Percentiles rank a stretch among this genome's conserved stretches.
phyloP scores from a whole-genome alignment of 2,888 invertebrate genomes.

The Petrolisthes cinctipes region DNA sequence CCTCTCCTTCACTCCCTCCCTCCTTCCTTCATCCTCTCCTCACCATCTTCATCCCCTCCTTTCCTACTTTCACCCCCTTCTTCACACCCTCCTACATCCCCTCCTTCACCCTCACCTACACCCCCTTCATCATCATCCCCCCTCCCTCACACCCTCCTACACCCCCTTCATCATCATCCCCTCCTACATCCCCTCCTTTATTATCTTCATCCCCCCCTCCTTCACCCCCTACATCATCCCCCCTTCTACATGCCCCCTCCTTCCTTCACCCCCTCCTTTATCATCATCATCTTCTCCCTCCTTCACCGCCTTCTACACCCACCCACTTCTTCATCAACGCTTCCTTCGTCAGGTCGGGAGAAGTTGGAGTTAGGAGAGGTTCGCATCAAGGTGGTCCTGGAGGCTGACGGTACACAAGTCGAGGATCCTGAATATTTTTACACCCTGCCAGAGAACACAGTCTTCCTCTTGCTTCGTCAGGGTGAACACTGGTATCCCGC shows the following conservation, averaged over 20 bases:
- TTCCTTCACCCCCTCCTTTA: background rate
- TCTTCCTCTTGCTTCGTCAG: constrained; percentile 86
- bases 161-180: background rate
- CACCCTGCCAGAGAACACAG: constrained; percentile 91
- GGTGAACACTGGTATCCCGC: constrained; percentile 95
- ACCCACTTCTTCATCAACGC: background rate
- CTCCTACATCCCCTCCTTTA: too few species aligned
- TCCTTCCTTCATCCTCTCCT: background rate
- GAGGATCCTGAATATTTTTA: constrained; percentile 97
- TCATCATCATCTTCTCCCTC: background rate
- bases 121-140: background rate
- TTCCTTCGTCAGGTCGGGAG: constrained; percentile 80
- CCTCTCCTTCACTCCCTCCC: background rate
- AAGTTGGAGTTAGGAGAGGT: constrained; percentile 88
- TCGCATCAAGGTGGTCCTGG: constrained; percentile 82
- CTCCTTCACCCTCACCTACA: too few species aligned
- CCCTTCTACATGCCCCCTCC: background rate
- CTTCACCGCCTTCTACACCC: background rate
- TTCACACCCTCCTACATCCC: background rate
- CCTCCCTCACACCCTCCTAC: background rate
- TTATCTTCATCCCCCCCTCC: too few species aligned
- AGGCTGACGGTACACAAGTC: constrained; percentile 96
- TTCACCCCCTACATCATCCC: background rate
- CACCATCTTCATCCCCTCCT: background rate
- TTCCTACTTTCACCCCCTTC: background rate